phyloP scores from a whole-genome alignment of 2,797 vertebrate species.

The Trachops cirrhosus region DNA sequence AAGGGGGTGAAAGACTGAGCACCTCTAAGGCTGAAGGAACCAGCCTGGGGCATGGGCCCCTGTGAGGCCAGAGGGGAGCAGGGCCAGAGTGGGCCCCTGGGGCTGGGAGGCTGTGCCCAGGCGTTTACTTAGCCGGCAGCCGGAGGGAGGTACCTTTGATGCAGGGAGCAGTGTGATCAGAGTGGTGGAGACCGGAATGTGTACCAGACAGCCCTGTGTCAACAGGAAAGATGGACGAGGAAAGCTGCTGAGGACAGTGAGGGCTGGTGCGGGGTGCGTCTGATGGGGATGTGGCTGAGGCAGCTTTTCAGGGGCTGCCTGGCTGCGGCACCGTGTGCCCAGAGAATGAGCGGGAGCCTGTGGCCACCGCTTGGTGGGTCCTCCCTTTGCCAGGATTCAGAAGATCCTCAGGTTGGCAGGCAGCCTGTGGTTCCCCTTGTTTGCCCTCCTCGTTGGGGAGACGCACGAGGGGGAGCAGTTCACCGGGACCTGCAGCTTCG shows the following conservation, averaged over 20 bases:
- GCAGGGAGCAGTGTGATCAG: neutral
- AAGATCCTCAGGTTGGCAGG: neutral
- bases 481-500: accelerated
- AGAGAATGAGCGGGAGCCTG: neutral
- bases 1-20: neutral
- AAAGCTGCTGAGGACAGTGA: accelerated
- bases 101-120: neutral
- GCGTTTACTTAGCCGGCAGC: no score
- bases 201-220: accelerated
- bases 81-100: neutral
- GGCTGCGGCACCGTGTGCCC: neutral
- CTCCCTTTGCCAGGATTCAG: neutral
- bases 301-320: neutral
- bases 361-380: neutral
- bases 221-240: neutral
- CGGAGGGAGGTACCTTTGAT: neutral
- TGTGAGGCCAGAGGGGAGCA: neutral
- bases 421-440: neutral
- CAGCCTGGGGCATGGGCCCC: neutral
- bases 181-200: neutral
- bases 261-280: neutral
- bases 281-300: no score
- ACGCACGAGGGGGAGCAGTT: neutral
- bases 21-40: neutral
- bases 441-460: neutral